Conservation (phyloP, 2,113 vertebrate genomes). For the Anolis sagrei region DNA sequence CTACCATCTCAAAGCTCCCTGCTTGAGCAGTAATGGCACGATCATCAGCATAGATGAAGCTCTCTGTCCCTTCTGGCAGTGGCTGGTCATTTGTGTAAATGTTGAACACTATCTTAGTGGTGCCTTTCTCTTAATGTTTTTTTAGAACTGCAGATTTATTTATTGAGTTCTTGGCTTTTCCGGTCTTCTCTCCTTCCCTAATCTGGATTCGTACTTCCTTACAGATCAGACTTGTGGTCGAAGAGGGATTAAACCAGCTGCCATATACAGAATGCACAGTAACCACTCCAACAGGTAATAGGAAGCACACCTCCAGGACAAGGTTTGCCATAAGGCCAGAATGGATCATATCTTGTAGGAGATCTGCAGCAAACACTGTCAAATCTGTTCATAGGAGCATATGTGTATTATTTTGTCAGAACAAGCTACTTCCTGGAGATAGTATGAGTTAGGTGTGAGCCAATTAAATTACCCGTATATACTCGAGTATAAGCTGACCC, state of each 20-base stretch:
- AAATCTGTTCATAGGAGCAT: not conserved
- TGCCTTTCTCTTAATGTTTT: not conserved
- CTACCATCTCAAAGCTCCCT: too few species aligned
- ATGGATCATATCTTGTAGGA: not conserved
- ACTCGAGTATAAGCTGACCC: too few species aligned
- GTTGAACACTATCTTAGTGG: not conserved
- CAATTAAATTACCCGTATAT: too few species aligned
- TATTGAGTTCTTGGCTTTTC: not conserved
- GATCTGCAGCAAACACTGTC: not conserved
- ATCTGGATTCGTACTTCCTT: constrained; percentile 33
- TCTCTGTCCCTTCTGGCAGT: too few species aligned
- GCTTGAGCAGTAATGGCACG: too few species aligned
- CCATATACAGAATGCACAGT: constrained; percentile 97
- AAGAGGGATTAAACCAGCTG: constrained; percentile 97
- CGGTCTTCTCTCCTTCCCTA: constrained; percentile 11
- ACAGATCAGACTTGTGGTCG: constrained; percentile 96
- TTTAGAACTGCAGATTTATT: not conserved
- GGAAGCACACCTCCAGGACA: not conserved
- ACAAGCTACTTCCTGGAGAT: not conserved
- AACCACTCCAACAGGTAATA: constrained; percentile 94
- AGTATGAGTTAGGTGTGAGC: too few species aligned
- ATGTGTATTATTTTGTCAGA: not conserved
- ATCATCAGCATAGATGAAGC: too few species aligned
- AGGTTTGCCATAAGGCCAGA: fast-evolving
- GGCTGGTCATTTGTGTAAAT: too few species aligned